These are phyloP conservation scores for Pantala flavescens DNA, from an alignment of 1,140 invertebrate species.

Conservation along the genomic window DNA sequence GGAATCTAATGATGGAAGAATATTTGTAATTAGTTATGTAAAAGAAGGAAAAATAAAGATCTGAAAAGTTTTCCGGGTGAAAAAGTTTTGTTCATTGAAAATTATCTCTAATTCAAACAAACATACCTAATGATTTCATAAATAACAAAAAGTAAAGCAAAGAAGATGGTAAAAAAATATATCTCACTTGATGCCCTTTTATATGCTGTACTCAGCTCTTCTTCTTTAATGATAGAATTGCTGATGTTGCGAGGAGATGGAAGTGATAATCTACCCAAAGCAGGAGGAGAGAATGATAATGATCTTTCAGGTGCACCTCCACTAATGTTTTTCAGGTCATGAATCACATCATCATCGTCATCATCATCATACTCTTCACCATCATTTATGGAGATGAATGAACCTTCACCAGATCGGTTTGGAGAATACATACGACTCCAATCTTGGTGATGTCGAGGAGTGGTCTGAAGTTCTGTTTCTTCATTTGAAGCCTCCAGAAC, in stretches of 20 bases:
- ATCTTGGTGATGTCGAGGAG: too few species aligned
- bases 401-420: neutral
- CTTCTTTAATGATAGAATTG: neutral
- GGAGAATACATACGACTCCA: neutral
- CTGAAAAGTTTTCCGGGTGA: too few species aligned
- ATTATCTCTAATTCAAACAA: too few species aligned
- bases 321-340: neutral
- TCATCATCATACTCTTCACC: neutral
- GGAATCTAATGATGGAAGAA: too few species aligned
- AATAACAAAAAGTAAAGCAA: too few species aligned
- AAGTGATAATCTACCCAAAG: neutral
- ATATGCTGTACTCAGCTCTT: neutral
- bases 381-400: neutral
- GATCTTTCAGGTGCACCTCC: neutral
- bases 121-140: too few species aligned
- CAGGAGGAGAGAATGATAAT: neutral
- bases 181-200: too few species aligned
- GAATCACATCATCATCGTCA: neutral
- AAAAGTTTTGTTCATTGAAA: too few species aligned
- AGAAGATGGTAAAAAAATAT: too few species aligned
- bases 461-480: constrained; percentile 27
- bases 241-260: neutral
- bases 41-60: too few species aligned
- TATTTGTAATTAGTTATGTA: too few species aligned
- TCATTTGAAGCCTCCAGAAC: constrained; percentile 32